Base-by-base conservation (phyloP, 37 sponge, comb jelly and placozoan species). In the Bolinopsis microptera region DNA sequence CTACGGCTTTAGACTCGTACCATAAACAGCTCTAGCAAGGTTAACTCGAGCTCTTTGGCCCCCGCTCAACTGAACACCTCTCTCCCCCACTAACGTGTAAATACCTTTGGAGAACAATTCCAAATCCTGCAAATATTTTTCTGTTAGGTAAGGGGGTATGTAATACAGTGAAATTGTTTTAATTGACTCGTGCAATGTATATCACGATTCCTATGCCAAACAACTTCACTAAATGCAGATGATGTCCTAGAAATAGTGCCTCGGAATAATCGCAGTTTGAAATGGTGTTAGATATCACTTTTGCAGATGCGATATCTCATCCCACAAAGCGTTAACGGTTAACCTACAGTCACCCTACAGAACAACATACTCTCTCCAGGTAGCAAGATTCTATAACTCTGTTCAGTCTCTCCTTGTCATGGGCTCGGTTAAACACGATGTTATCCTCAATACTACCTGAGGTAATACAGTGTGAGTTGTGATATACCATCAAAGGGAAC, bases 51-150 rank as follows among this genome's bases (percentile, higher is more conserved):
- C 90, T 27, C 90, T 13, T 30, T 86, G 90, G 9, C 90, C 90
- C 8, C 90, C 90, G 39, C 90, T 86, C 48, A 86, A 38, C 90
- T 86, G 90, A 0, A 86, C 90, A 3, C 90, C 90, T 38, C 90
- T 86, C 48, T 86, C 90, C 18, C 90, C 90, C 18, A 86, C 90
- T 5, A 86, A 22, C 30, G 90, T 86, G 61, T 86, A 41, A 48
- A 86, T 86, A 18, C 90, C 90, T 2, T 86, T 41, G 8, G 40
- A 34, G 61, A 86, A 41, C 1, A 41, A 3, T 30, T 86, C 90
- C 61, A 86, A n/a, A 41, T 86, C 90, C 90, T 86, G 31, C 3
- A n/a, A 21, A 35, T 48, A 18, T 48, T 48, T 13, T 5, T 18
- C 61, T 13, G 61, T 48, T 48, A 48, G 75, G 68, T 67, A 67